phyloP scores from a whole-genome alignment of 2,113 vertebrate species.

The Sphaerodactylus townsendi region DNA sequence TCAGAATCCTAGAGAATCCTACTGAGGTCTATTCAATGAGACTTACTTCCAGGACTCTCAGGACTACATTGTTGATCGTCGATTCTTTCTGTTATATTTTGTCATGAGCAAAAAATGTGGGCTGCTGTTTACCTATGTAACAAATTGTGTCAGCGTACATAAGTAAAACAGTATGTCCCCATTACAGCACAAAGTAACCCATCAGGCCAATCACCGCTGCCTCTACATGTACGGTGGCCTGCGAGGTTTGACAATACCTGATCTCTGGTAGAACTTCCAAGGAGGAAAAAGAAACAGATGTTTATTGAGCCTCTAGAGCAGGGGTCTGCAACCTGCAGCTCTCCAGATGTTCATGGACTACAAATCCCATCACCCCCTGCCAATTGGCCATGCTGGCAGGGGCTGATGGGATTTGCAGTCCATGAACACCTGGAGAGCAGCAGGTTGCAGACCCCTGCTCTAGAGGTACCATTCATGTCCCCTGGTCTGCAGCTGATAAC shows the following conservation, averaged over 20 bases:
- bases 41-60: no score
- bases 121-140: neutral
- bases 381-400: no score
- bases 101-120: neutral
- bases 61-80: neutral
- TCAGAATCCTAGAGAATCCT: no score
- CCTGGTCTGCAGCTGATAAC: neutral
- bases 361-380: no score
- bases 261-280: neutral
- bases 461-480: neutral
- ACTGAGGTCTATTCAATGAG: no score
- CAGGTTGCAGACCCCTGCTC: no score
- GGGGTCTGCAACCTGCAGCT: no score
- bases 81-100: neutral
- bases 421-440: no score
- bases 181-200: neutral
- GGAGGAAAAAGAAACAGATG: neutral
- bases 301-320: neutral
- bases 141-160: neutral
- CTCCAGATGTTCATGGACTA: no score
- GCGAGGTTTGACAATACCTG: neutral
- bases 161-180: rapidly evolving
- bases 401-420: no score
- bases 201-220: neutral
- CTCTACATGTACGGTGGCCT: neutral